phyloP scores from a whole-genome alignment of 2,888 invertebrate species.

The Aspidiotus rigidus region DNA sequence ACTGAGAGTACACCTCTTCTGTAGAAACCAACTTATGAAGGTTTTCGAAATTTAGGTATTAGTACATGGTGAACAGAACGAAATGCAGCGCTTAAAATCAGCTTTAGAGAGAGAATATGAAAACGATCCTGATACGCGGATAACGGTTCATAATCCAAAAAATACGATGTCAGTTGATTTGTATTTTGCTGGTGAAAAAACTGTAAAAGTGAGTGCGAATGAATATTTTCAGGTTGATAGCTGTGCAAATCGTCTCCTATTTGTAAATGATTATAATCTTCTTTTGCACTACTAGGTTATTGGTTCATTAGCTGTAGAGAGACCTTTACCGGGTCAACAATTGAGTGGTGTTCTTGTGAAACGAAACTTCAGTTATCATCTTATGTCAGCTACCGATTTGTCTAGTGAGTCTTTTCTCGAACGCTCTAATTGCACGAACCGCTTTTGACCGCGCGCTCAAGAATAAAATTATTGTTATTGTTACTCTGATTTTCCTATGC shows the following conservation, averaged over 20 bases:
- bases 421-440: too few relatives aligned
- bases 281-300: conserved; percentile 53
- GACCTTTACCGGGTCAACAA: conserved; percentile 65
- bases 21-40: not conserved
- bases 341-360: conserved; percentile 92
- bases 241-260: not conserved
- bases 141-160: conserved; percentile 87
- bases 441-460: too few relatives aligned
- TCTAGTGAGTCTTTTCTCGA: conserved; percentile 54
- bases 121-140: conserved; percentile 67
- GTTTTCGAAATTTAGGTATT: conserved; percentile 52
- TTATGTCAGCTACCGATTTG: conserved; percentile 82
- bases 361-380: conserved; percentile 95
- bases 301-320: conserved; percentile 78
- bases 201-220: conserved; percentile 66
- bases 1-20: conserved; percentile 8
- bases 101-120: conserved; percentile 90
- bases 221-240: not conserved
- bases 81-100: conserved; percentile 92
- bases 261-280: conserved; percentile 8
- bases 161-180: conserved; percentile 90
- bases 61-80: conserved; percentile 98
- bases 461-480: too few relatives aligned
- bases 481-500: not conserved
- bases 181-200: conserved; percentile 94